Conservation (phyloP, 2,113 vertebrate genomes). For the Girardinichthys multiradiatus region DNA sequence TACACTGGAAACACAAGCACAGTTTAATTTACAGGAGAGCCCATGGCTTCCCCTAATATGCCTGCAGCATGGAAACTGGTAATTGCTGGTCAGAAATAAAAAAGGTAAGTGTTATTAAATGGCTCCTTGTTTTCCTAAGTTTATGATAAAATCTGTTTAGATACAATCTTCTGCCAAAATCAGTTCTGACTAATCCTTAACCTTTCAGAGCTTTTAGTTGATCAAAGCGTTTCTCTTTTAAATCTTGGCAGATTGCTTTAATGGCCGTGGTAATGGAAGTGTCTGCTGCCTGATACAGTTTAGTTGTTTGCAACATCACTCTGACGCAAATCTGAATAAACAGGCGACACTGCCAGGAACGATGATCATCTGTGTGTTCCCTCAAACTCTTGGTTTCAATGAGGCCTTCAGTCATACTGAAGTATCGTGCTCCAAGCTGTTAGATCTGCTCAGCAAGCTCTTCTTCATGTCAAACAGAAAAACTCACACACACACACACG, state of each 20-base stretch:
- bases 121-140: no score
- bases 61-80: background rate
- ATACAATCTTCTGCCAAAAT: background rate
- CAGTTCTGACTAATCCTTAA: background rate
- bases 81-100: background rate
- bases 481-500: background rate
- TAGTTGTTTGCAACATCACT: background rate
- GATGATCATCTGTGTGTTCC: background rate
- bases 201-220: background rate
- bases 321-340: background rate
- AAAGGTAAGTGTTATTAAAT: background rate
- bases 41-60: background rate
- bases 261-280: background rate
- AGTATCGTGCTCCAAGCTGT: slow-evolving; percentile 11
- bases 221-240: background rate
- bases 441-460: slow-evolving; percentile 8
- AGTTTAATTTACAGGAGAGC: slow-evolving; percentile 30
- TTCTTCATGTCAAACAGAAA: background rate
- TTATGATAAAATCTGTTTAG: no score
- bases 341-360: slow-evolving; percentile 1
- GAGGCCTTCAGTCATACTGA: slow-evolving; percentile 1
- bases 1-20: slow-evolving; percentile 3
- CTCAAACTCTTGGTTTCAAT: background rate
- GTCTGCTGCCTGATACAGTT: background rate
- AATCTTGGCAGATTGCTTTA: background rate